These are phyloP conservation scores for Phoenicopterus ruber DNA, from an alignment of 2,113 vertebrate species.

Conservation along the genomic window DNA sequence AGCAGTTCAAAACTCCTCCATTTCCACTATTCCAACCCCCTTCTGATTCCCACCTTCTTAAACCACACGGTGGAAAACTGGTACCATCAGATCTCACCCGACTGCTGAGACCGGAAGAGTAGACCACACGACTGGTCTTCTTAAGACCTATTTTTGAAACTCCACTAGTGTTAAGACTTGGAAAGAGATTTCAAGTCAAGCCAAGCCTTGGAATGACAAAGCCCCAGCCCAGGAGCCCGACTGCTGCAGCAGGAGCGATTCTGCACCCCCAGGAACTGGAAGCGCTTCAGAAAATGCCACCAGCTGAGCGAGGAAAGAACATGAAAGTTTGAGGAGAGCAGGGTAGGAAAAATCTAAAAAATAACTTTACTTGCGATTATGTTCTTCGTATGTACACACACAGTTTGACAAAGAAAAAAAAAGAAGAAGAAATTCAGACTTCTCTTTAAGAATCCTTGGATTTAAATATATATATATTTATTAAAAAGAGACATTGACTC, in stretches of 20 bases:
- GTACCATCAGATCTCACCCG: neutral
- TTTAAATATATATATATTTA: constrained; percentile 68
- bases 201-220: neutral
- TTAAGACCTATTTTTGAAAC: neutral
- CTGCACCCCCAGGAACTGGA: neutral
- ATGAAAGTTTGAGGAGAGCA: neutral
- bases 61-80: neutral
- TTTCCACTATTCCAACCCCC: neutral
- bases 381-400: neutral
- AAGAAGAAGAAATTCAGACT: constrained; percentile 39
- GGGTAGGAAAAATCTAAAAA: neutral
- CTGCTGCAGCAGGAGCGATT: neutral
- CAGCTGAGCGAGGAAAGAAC: neutral
- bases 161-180: neutral
- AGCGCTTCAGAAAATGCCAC: neutral
- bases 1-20: neutral
- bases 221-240: neutral
- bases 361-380: neutral
- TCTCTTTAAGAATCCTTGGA: constrained; percentile 46
- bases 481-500: constrained; percentile 62
- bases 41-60: neutral
- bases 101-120: neutral
- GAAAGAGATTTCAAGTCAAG: neutral
- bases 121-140: neutral
- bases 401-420: neutral